A percentile compares a stretch with the other conserved stretches of the same genome.
These are phyloP conservation scores for Xiphophorus couchianus DNA, from an alignment of 2,113 vertebrate species.

Conservation along the genomic window DNA sequence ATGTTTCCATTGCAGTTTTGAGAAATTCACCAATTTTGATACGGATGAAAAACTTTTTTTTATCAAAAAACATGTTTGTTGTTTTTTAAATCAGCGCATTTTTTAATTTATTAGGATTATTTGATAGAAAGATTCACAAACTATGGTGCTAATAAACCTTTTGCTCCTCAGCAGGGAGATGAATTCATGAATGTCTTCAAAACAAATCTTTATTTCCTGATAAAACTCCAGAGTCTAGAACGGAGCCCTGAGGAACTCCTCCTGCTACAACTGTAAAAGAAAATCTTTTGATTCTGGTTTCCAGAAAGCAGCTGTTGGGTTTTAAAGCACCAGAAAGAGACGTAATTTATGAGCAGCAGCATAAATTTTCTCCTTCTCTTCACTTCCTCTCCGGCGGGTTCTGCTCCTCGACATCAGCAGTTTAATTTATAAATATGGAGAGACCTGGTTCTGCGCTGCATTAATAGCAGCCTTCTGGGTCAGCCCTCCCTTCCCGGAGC, in stretches of 20 bases:
- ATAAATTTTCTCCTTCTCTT: neutral
- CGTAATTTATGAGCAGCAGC: neutral
- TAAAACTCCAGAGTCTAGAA: neutral
- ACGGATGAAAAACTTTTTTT: too few species aligned
- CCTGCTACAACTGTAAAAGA: neutral
- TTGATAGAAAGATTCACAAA: too few species aligned
- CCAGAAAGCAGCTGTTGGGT: neutral
- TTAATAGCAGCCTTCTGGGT: slow-evolving; percentile 64
- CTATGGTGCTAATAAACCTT: too few species aligned
- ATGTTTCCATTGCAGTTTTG: too few species aligned
- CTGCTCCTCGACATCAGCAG: slow-evolving; percentile 40
- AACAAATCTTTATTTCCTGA: neutral
- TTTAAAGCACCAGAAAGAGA: neutral
- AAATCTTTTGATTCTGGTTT: neutral
- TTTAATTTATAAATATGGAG: slow-evolving; percentile 55
- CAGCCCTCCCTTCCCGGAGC: slow-evolving; percentile 34
- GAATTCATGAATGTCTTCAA: too few species aligned
- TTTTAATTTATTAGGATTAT: too few species aligned
- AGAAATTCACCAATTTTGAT: too few species aligned
- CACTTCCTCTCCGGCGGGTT: slow-evolving; percentile 8
- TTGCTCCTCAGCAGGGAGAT: too few species aligned
- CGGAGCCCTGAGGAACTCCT: neutral
- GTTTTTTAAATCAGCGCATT: too few species aligned
- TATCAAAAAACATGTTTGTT: too few species aligned
- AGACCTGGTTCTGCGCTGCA: slow-evolving; percentile 51